Evolutionary conservation across 2,888 invertebrate species (phyloP), one percentile per base, ranked within the genome.

Genomic region (Eupithecia tripunctaria): DNA sequence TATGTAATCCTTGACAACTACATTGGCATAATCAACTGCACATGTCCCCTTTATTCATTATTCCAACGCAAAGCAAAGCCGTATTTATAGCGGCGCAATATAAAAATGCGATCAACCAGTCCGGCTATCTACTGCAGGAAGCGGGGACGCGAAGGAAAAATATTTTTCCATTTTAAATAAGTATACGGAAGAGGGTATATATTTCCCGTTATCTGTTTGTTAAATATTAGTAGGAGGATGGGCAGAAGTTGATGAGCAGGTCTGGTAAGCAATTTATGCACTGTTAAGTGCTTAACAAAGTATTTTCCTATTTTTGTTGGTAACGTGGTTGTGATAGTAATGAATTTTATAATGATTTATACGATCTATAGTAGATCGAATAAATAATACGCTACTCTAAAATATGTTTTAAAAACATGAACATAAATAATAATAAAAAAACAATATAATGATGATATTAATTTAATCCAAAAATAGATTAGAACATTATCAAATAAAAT

Each of bases 131-230:
- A 70, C 75, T 73, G 70, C 74, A 79, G 82, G 83, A 84, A 85
- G 82, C 86, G 85, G 77, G 78, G 84, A 80, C 84, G 84, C 86
- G 88, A 85, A 86, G 89, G 89, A 90, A 92, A 92, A 93, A 93
- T 90, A 91, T 92, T 93, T 92, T 92, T 91, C 92, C 91, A 92
- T 93, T 93, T 93, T 89, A 93, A 93, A 92, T 92, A 92, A 89
- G 89, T 90, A 86, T 78, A 82, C 82, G 83, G 85, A 89, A 89
- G 79, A 88, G 86, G 88, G 85, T 89, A 92, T 93, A 93, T 92
- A 93, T 93, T 91, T 87, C 82, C 89, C 90, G 79, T 92, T 93
- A 93, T 93, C 93, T 92, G 90, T 89, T 91, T 86, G 92, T 92
- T 93, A 93, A 92, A 93, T 92, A 93, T 92, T 91, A 90, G 91